phyloP scores from a whole-genome alignment of 2,113 vertebrate genomes.

The Acanthochromis polyacanthus region DNA sequence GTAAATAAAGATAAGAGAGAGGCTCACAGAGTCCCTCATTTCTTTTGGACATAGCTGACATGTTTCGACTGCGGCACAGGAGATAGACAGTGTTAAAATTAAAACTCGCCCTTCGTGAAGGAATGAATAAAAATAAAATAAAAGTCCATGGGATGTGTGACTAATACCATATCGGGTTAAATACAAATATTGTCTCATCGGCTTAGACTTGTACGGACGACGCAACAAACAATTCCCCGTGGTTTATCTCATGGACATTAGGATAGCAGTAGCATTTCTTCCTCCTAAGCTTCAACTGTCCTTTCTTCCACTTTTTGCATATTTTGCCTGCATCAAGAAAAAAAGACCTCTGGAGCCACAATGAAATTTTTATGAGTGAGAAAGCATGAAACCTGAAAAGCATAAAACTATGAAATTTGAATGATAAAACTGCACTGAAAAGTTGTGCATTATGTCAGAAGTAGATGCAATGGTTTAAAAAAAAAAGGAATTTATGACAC shows the following conservation, averaged over 20 bases:
- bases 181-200: constrained; percentile 4
- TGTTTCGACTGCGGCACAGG: constrained; percentile 3
- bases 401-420: constrained; percentile 44
- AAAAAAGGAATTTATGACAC: not conserved
- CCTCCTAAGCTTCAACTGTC: constrained; percentile 10
- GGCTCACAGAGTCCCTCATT: constrained; percentile 27
- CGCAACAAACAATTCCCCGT: constrained; percentile 22
- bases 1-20: constrained; percentile 62
- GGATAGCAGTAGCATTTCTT: constrained; percentile 2
- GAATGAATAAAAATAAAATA: constrained; percentile 10
- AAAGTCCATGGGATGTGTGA: not conserved
- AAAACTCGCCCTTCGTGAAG: not conserved
- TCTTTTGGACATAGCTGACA: constrained; percentile 19
- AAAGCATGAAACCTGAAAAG: constrained; percentile 57
- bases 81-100: constrained; percentile 25
- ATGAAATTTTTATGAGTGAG: constrained; percentile 49
- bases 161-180: not conserved
- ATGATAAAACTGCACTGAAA: constrained; percentile 32
- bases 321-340: constrained; percentile 47
- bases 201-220: not conserved
- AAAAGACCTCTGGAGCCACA: constrained; percentile 45
- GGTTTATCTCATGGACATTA: constrained; percentile 19
- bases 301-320: constrained; percentile 30
- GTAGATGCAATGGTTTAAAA: constrained; percentile 3
- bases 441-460: constrained; percentile 4